Conservation (phyloP, 92 coral and sea anemone genomes). For the Palythoa grandiflora region DNA sequence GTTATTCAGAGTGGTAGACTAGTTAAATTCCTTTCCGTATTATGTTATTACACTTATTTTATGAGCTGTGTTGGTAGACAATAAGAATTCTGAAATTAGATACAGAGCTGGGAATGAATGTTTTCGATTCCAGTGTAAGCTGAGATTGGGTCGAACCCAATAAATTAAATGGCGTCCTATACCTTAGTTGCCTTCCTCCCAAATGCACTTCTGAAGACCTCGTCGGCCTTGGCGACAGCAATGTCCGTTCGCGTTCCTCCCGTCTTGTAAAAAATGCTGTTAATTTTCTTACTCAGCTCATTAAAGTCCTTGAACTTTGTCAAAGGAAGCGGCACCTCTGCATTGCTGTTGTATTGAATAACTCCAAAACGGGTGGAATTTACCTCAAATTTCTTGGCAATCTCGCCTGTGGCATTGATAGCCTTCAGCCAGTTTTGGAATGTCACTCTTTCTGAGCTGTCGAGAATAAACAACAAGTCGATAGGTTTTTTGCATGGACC, state of each 20-base stretch:
- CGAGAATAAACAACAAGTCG: constrained; percentile 86
- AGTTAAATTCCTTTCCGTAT: too few relatives aligned
- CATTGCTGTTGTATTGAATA: constrained; percentile 79
- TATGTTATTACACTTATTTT: too few relatives aligned
- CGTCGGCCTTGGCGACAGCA: constrained; percentile 78
- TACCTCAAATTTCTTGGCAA: constrained; percentile 72
- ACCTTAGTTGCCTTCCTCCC: constrained; percentile 79
- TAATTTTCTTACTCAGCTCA: constrained; percentile 68
- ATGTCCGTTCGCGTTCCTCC: constrained; percentile 94
- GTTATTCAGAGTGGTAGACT: too few relatives aligned
- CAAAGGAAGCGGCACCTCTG: constrained; percentile 80
- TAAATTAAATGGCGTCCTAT: not conserved
- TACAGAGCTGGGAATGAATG: not conserved
- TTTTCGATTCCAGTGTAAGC: not conserved
- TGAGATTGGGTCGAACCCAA: not conserved
- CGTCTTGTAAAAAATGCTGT: constrained; percentile 79
- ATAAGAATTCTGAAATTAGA: too few relatives aligned
- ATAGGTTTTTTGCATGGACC: constrained; percentile 76
- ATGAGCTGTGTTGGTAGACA: too few relatives aligned
- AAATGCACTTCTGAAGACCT: constrained; percentile 77
- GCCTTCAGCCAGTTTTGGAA: constrained; percentile 85
- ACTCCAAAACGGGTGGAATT: constrained; percentile 80
- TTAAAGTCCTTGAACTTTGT: constrained; percentile 67
- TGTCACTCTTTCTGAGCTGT: constrained; percentile 94
- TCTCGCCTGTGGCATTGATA: constrained; percentile 67